phyloP scores from a whole-genome alignment of 2,888 invertebrate species.

The Hydrotaea cyrtoneurina region DNA sequence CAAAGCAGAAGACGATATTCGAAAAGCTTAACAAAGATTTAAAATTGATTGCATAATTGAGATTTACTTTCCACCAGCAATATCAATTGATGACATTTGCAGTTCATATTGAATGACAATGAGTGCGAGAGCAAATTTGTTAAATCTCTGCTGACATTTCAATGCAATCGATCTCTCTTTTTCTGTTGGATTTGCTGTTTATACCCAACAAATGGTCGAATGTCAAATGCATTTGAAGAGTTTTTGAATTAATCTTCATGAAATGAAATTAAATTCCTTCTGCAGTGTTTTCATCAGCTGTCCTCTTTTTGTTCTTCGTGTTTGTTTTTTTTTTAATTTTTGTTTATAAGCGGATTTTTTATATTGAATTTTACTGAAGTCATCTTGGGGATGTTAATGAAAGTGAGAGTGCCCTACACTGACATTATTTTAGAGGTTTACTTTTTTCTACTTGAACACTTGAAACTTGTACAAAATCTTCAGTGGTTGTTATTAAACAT shows the following conservation, averaged over 20 bases:
- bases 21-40: background rate
- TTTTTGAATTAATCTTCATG: slow-evolving; percentile 2
- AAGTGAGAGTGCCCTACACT: background rate
- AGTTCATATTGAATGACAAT: background rate
- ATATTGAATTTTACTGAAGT: background rate
- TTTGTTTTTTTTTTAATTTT: background rate
- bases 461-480: no score
- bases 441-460: no score
- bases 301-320: no score
- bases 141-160: background rate
- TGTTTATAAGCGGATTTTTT: background rate
- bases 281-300: background rate
- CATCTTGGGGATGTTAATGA: background rate
- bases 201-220: background rate
- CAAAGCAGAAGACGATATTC: background rate
- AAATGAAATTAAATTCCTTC: background rate
- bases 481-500: no score
- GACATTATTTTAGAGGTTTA: no score
- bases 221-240: background rate
- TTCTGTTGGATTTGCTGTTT: background rate
- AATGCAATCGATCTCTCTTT: no score
- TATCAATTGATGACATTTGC: background rate
- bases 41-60: background rate
- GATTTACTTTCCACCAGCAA: background rate
- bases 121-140: background rate